Conservation (phyloP, 2,888 invertebrate species). For the Hyles lineata region DNA sequence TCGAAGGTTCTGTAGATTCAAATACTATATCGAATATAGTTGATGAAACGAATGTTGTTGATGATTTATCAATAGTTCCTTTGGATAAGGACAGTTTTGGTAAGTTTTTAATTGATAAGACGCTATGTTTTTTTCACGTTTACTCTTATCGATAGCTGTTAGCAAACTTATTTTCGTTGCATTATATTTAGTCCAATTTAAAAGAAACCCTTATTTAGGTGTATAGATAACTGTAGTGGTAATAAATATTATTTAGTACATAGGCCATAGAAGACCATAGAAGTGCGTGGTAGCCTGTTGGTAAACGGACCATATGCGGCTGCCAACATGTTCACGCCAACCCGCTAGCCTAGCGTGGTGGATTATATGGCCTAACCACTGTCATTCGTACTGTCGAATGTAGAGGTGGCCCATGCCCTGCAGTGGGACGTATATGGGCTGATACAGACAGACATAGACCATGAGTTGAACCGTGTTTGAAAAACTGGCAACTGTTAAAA, state of each 20-base stretch:
- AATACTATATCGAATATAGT: conserved; percentile 50
- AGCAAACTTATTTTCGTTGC: neutral
- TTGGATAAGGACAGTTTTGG: conserved; percentile 95
- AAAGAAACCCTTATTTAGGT: neutral
- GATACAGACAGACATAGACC: no score
- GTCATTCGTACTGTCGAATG: no score
- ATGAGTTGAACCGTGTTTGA: no score
- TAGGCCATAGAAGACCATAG: no score
- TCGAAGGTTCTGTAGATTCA: conserved; percentile 60
- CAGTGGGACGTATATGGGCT: no score
- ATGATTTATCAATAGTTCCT: conserved; percentile 93
- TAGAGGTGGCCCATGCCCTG: no score
- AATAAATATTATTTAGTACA: neutral
- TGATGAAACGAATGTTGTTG: conserved; percentile 66
- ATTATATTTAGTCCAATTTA: neutral
- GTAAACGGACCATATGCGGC: no score
- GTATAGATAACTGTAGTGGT: neutral
- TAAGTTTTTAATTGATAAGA: conserved; percentile 72
- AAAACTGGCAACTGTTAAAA: no score
- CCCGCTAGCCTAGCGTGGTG: no score
- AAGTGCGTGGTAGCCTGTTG: no score
- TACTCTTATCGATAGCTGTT: neutral
- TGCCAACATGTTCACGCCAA: no score
- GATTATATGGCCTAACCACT: no score
- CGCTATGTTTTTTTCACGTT: conserved; percentile 12